Conservation (phyloP, 2,797 vertebrate species). For the Artibeus jamaicensis region DNA sequence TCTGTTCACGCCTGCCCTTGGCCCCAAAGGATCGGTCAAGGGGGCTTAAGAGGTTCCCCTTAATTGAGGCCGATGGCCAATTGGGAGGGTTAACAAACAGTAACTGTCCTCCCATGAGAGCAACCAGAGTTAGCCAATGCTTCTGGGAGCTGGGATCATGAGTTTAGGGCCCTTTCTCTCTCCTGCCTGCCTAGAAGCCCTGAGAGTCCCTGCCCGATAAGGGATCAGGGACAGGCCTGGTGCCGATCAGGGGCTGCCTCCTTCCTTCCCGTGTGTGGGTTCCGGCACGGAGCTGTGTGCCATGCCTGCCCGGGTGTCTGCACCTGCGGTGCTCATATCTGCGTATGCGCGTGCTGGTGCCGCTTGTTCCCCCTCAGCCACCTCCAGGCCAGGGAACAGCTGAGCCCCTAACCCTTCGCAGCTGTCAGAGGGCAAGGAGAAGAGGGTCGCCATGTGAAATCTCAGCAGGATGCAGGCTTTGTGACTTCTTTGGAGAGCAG, state of each 20-base stretch:
- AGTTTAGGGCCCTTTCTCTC: neutral
- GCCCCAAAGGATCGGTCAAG: slow-evolving; percentile 77
- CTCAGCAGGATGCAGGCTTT: neutral
- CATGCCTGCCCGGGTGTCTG: neutral
- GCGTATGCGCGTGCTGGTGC: neutral
- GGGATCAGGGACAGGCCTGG: neutral
- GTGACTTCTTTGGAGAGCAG: neutral
- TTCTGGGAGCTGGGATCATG: neutral
- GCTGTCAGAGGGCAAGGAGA: neutral
- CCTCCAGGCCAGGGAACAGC: neutral
- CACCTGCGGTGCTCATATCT: neutral
- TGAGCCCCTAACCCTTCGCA: neutral
- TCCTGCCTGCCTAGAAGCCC: neutral
- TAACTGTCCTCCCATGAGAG: slow-evolving; percentile 49
- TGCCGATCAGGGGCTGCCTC: neutral
- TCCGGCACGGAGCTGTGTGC: neutral
- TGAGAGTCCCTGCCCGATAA: neutral
- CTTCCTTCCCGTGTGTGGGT: neutral
- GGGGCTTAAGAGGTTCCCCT: slow-evolving; percentile 64
- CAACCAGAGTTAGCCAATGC: neutral
- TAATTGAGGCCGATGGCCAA: slow-evolving; percentile 62
- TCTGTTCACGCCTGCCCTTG: slow-evolving; percentile 79
- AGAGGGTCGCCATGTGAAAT: neutral
- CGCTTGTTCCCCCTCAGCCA: neutral
- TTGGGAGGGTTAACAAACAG: slow-evolving; percentile 58